These are phyloP conservation scores for Pteropus rufus DNA, from an alignment of 2,797 vertebrate genomes.

Conservation along the genomic window DNA sequence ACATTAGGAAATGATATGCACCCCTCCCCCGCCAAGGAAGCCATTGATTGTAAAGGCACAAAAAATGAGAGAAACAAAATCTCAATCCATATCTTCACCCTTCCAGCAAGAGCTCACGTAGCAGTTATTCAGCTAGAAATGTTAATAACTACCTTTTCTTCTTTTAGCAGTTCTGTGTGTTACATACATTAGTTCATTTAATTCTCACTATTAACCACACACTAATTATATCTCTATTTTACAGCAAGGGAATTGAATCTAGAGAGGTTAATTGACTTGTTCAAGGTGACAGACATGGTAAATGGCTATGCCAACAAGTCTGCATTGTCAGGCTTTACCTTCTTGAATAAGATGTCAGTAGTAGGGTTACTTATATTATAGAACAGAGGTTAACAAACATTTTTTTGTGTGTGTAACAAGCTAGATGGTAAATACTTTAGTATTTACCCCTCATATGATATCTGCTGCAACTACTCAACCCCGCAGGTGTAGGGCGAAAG, in stretches of 20 bases:
- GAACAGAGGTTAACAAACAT: not conserved
- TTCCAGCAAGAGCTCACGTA: not conserved
- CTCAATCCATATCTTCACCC: not conserved
- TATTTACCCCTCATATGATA: not conserved
- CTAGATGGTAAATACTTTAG: not conserved
- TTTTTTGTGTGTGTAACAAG: not conserved
- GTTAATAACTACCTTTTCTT: not conserved
- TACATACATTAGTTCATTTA: not conserved
- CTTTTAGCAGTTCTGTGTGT: not conserved
- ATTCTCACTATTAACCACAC: not conserved
- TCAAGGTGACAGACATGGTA: not conserved
- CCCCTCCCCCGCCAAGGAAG: not conserved
- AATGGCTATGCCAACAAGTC: not conserved
- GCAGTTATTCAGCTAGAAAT: not conserved
- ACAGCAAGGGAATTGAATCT: not conserved
- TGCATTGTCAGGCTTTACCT: not conserved
- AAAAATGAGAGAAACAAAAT: not conserved
- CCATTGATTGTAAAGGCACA: not conserved
- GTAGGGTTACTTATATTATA: not conserved
- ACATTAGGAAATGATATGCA: not conserved
- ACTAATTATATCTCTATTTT: slow-evolving; percentile 25
- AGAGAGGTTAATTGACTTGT: slow-evolving; percentile 19
- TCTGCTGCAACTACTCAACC: not conserved
- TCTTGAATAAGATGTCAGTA: not conserved
- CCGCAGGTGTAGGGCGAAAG: not conserved